A percentile compares a stretch with the other conserved stretches of the same genome.
phyloP scores from a whole-genome alignment of 2,113 vertebrate species.

The Urocitellus parryii region DNA sequence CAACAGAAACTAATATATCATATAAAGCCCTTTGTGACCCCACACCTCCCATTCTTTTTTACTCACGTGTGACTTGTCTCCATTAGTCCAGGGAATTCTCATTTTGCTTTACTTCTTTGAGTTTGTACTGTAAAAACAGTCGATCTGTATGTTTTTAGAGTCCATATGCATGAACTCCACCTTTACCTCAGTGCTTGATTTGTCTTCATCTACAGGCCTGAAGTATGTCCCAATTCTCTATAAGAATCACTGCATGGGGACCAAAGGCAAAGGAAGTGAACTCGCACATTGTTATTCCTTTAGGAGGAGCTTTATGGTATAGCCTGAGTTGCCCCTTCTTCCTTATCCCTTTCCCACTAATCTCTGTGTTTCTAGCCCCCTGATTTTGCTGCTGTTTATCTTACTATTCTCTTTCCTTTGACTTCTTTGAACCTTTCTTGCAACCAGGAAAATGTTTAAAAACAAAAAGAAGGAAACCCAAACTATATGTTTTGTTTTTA shows the following conservation, averaged over 20 bases:
- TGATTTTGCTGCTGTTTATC: not conserved
- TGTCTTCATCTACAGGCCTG: not conserved
- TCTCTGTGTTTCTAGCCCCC: not conserved
- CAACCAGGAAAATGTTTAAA: not conserved
- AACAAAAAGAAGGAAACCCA: not conserved
- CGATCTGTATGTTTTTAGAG: not conserved
- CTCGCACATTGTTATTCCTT: fast-evolving
- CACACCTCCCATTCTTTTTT: not conserved
- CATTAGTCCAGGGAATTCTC: not conserved
- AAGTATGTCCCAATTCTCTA: fast-evolving
- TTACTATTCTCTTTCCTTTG: not conserved
- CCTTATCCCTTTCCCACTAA: not conserved
- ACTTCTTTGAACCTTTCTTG: slow-evolving; percentile 11
- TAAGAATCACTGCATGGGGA: not conserved
- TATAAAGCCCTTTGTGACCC: not conserved
- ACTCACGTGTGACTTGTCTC: not conserved
- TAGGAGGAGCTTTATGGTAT: not conserved
- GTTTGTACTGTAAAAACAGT: not conserved
- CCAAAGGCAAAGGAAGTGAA: not conserved
- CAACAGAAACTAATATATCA: not conserved
- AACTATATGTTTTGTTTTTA: slow-evolving; percentile 5
- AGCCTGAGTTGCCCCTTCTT: not conserved
- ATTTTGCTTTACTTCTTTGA: not conserved
- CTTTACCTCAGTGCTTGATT: not conserved
- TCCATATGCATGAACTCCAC: not conserved